Base-by-base conservation (phyloP, 2,888 invertebrate species). In the Pherbina coryleti region DNA sequence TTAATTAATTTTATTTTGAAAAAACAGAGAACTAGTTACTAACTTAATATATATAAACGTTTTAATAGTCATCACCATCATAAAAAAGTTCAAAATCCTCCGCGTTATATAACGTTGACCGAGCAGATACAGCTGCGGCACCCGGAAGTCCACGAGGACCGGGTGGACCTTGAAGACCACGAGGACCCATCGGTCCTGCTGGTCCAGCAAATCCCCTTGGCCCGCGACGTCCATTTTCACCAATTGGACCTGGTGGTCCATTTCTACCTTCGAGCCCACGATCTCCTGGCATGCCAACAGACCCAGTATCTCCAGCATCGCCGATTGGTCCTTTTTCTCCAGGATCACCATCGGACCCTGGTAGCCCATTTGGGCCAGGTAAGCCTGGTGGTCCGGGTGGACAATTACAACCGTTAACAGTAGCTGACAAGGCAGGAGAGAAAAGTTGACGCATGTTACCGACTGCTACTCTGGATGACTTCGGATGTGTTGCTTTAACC, bases 251-350 rank as follows among this genome's bases (percentile, higher is more conserved):
- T 4, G 17, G 31, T 5, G 75, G 22, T 0, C 81, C 82, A 57
- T 78, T 66, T 51, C 79, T 77, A 44, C 80, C 80, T 34, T 77
- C 75, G 37, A 72, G 51, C 28, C 80, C 80, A 22, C 72, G 78
- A 34, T 78, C 72, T 34, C 81, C 81, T 8, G 76, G 75, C 28
- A 60, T 69, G 22, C 81, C 81, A 31, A 72, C 64, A 9, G 77
- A 64, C 3, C 82, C 82, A 25, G 77, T 28, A 71, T 78, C 78
- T 22, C 81, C 82, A 19, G 78, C 64, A 60, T 78, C 80, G 22
- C 82, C 82, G 9, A 74, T 77, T 4, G 80, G 81, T 11, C 82
- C 82, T 22, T 81, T 81, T 25, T 78, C 79, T n/a, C 82, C 81
- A 14, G 77, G 78, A 75, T 79, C 78, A 69, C 80, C 74, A 51